Percentiles rank a stretch among this genome's conserved stretches.
phyloP scores from a whole-genome alignment of 2,888 invertebrate species.

The Perizoma flavofasciatum region DNA sequence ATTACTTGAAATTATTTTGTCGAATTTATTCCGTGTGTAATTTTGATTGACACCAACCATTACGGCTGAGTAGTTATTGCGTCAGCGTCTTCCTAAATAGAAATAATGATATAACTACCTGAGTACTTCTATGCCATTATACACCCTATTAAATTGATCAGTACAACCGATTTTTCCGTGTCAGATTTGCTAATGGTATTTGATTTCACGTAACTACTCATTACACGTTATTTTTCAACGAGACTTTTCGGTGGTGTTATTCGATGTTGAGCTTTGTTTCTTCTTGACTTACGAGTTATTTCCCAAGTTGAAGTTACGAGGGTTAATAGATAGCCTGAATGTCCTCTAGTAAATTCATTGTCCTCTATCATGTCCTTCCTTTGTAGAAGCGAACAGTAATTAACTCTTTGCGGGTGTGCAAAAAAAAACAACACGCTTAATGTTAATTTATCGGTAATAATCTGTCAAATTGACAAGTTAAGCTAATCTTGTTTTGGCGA shows the following conservation, averaged over 20 bases:
- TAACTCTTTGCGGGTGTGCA: conserved; percentile 38
- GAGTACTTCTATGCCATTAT: conserved; percentile 41
- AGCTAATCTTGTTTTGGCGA: conserved; percentile 18
- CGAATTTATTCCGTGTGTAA: conserved; percentile 75
- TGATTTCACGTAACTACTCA: conserved; percentile 34
- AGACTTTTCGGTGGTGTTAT: conserved; percentile 36
- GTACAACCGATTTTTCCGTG: conserved; percentile 34
- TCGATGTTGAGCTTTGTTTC: conserved; percentile 43
- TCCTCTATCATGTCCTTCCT: conserved; percentile 35
- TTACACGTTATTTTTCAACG: conserved; percentile 34
- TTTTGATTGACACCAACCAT: conserved; percentile 83
- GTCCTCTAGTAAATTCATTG: conserved; percentile 30
- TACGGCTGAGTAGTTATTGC: conserved; percentile 78
- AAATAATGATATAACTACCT: conserved; percentile 47
- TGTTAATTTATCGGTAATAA: conserved; percentile 12
- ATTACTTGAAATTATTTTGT: conserved; percentile 45
- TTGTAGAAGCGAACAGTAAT: conserved; percentile 31
- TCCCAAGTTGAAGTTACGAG: conserved; percentile 28
- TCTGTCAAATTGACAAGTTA: conserved; percentile 28
- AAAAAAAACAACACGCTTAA: conserved; percentile 27
- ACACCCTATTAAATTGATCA: conserved; percentile 33
- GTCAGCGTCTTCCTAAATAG: conserved; percentile 75
- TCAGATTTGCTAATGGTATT: conserved; percentile 32
- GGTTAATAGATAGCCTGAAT: conserved; percentile 23
- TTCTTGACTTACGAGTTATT: conserved; percentile 35